These are phyloP conservation scores for Thyatira batis DNA, from an alignment of 2,888 invertebrate genomes.

Conservation along the genomic window DNA sequence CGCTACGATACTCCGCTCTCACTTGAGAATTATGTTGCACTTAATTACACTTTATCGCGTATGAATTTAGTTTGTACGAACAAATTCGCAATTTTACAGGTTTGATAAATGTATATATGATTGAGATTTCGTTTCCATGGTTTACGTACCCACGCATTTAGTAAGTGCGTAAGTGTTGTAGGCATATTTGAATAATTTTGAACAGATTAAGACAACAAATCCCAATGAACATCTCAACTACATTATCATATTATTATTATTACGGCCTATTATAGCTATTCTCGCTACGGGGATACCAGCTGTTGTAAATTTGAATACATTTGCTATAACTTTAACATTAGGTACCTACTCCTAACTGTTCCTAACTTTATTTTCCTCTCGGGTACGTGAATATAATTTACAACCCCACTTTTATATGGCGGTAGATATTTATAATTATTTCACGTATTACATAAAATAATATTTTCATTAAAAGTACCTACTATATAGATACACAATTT, in stretches of 20 bases:
- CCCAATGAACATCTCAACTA: not conserved
- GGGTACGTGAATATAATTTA: too few species aligned
- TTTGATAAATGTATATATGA: too few species aligned
- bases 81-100: too few species aligned
- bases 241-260: constrained; percentile 5
- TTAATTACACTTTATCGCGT: not conserved
- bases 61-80: not conserved
- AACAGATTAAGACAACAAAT: not conserved
- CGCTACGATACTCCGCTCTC: not conserved
- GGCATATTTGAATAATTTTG: not conserved
- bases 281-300: not conserved
- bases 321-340: constrained; percentile 3
- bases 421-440: too few species aligned
- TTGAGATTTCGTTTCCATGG: too few species aligned
- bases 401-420: too few species aligned
- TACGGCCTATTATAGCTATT: not conserved
- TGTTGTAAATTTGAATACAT: constrained; percentile 11
- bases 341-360: not conserved
- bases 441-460: too few species aligned
- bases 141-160: too few species aligned
- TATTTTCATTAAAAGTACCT: too few species aligned
- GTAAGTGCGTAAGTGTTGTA: too few species aligned
- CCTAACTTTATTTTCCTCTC: not conserved
- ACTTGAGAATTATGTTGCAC: not conserved
- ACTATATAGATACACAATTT: too few species aligned